Conservation (phyloP, 2,113 vertebrate species). For the Apteryx mantelli region DNA sequence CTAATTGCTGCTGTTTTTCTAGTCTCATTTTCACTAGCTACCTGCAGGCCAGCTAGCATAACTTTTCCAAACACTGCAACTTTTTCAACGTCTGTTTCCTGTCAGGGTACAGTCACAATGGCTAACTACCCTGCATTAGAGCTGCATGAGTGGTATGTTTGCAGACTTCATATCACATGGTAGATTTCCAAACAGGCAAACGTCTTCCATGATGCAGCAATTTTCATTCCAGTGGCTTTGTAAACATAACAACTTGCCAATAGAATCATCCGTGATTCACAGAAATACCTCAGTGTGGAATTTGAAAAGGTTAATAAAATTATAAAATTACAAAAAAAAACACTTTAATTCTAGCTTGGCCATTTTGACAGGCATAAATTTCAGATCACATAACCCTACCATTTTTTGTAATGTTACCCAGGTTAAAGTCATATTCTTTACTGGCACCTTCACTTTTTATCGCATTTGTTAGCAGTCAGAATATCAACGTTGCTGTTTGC, state of each 20-base stretch:
- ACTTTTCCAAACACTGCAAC: neutral
- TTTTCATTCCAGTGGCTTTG: neutral
- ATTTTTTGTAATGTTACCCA: neutral
- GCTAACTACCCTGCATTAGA: neutral
- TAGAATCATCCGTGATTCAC: neutral
- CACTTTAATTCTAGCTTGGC: neutral
- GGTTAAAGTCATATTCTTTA: neutral
- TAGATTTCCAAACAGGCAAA: neutral
- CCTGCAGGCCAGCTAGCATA: neutral
- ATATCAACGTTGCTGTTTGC: neutral
- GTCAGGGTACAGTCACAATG: neutral
- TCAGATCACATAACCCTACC: neutral
- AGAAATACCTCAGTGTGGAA: neutral
- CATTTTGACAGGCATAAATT: neutral
- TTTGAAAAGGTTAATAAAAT: neutral
- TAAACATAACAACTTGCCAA: neutral
- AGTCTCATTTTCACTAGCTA: neutral
- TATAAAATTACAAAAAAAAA: neutral
- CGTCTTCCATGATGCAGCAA: neutral
- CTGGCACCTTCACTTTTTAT: neutral
- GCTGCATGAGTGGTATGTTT: too few species aligned
- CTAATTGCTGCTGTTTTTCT: neutral
- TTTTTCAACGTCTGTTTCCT: neutral
- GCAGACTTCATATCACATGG: neutral
- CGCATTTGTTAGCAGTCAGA: neutral